Percentiles rank a stretch among this genome's conserved stretches.
Conservation (phyloP, 2,113 vertebrate genomes). For the Python bivittatus region DNA sequence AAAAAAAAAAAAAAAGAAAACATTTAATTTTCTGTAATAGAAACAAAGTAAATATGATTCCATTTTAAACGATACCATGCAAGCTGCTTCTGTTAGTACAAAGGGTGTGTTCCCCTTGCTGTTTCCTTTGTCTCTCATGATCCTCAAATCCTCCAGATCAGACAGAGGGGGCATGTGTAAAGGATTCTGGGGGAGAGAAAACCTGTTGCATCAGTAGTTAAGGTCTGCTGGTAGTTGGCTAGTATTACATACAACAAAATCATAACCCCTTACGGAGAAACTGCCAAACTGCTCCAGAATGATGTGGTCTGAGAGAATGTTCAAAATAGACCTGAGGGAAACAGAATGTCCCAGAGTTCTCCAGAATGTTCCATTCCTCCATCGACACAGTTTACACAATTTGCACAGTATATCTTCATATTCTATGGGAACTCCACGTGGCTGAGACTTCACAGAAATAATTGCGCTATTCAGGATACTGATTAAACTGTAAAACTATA, state of each 20-base stretch:
- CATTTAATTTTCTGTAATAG: background rate
- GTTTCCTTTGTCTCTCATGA: too few relatives aligned
- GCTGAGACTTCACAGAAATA: background rate
- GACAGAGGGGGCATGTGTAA: too few relatives aligned
- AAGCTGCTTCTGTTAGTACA: too few relatives aligned
- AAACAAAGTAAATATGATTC: background rate
- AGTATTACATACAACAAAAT: too few relatives aligned
- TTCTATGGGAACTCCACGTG: background rate
- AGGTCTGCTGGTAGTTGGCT: too few relatives aligned
- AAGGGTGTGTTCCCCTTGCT: too few relatives aligned
- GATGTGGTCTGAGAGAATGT: background rate
- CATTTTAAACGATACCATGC: background rate
- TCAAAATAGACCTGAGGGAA: background rate
- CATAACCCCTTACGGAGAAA: background rate
- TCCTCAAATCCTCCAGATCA: too few relatives aligned
- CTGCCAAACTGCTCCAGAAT: background rate
- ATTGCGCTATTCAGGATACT: background rate
- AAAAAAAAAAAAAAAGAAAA: slow-evolving; percentile 56
- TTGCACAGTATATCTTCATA: background rate
- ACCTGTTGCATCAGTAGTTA: too few relatives aligned
- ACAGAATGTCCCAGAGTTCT: background rate
- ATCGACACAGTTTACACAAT: background rate
- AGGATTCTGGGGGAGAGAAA: too few relatives aligned
- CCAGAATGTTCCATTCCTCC: background rate
- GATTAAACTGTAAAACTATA: background rate